Base-by-base conservation (phyloP, 2,113 vertebrate species). In the Brachypodius melanocephalos region DNA sequence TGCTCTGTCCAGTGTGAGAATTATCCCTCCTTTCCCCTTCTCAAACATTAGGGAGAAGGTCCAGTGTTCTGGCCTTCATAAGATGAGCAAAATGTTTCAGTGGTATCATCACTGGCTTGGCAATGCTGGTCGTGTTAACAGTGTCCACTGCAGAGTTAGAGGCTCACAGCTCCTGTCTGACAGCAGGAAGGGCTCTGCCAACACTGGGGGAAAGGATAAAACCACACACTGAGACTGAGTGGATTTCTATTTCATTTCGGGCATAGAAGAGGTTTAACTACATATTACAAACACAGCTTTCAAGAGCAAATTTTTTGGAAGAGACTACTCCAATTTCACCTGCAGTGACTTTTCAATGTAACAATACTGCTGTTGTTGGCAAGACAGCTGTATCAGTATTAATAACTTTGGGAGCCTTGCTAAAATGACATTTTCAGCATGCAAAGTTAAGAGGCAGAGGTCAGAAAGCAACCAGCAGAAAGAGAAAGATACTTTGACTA, bases 381-480 rank as follows among this genome's bases (percentile, higher is more conserved):
- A 10, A 43, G 49, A 71, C 17, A 63, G 34, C 24, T 78, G 18
- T 58, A 67, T 17, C 21, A 22, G 14, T 31, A 29, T n/a, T 43
- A 69, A 17, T 22, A 71, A 8, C 9, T 19, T 28, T 46, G 19
- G 24, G 19, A 93, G 21, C 29, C 42, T 67, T 59, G 48, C 28
- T 89, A 51, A 59, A 7, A 55, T 72, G 69, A 40, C 48, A 91
- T 93, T 95, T 94, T 85, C 65, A 51, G 17, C 31, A 85, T 11
- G 36, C 51, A 74, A 62, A 80, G 14, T 69, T 76, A 76, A 79
- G 49, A n/a, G 14, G 10, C n/a, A 90, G 28, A 73, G 75, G 86
- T 80, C 46, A 76, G 54, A 73, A 83, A 75, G 79, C 25, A 90
- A 55, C 28, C 22, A 85, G 48, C 49, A 88, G 73, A 81, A 71